Evolutionary conservation across 1,140 invertebrate species (phyloP).

Genomic region (Pseudomyrmex gracilis): DNA sequence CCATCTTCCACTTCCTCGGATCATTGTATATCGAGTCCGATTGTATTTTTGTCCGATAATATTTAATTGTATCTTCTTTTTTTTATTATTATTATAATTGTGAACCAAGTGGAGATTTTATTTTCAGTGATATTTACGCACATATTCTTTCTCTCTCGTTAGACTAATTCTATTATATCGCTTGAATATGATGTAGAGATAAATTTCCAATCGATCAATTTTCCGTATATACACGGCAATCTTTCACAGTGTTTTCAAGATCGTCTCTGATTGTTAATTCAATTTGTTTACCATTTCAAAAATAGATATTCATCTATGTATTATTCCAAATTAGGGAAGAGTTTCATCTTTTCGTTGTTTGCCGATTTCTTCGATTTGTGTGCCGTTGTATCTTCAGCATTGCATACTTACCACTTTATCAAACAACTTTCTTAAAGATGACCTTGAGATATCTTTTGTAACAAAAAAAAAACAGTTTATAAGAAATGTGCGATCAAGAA

Average conservation of each 20-base stretch:
- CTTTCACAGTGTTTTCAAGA: neutral
- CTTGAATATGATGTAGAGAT: neutral
- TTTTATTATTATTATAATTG: neutral
- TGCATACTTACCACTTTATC: neutral
- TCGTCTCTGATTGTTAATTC: neutral
- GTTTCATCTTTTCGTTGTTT: neutral
- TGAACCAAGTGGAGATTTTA: neutral
- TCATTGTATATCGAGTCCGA: slow-evolving; percentile 1
- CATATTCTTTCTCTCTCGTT: neutral
- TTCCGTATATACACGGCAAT: neutral
- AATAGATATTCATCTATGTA: neutral
- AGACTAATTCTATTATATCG: neutral
- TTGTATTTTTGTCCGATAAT: slow-evolving; percentile 43
- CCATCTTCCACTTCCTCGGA: slow-evolving; percentile 51
- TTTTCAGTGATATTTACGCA: neutral
- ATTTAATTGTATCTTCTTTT: slow-evolving; percentile 52
- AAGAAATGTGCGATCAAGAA: neutral
- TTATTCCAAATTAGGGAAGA: slow-evolving; percentile 2
- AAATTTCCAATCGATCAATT: neutral
- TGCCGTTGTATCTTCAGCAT: neutral
- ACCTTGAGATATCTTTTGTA: neutral
- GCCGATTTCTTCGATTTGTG: neutral
- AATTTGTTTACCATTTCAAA: neutral
- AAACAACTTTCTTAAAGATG: neutral
- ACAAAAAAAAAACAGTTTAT: neutral